Conservation (phyloP, 1,140 invertebrate genomes). For the Panonychus citri region DNA sequence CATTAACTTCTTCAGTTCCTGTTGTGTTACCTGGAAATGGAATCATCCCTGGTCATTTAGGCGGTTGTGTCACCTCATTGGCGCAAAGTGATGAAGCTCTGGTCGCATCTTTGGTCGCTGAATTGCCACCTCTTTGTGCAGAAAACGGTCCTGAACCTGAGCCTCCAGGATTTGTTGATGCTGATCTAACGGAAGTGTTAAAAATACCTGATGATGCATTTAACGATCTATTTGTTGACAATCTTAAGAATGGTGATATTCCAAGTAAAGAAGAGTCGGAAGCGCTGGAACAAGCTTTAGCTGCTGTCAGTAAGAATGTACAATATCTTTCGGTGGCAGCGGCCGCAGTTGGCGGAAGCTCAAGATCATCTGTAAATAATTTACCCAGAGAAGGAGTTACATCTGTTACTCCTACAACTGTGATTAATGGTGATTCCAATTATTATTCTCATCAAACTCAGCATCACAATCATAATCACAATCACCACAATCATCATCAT, state of each 20-base stretch:
- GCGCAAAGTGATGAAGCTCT: constrained; percentile 3
- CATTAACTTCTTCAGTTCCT: not conserved
- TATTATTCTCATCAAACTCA: not conserved
- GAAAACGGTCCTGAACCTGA: not conserved
- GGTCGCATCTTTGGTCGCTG: constrained; percentile 4
- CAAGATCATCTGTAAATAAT: not conserved
- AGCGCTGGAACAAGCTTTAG: constrained; percentile 53
- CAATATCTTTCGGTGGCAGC: constrained; percentile 4
- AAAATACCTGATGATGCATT: constrained; percentile 62
- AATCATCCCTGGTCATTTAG: not conserved
- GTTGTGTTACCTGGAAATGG: not conserved
- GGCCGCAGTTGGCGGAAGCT: not conserved
- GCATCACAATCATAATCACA: no score
- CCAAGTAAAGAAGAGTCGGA: constrained; percentile 52
- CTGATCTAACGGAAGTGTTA: constrained; percentile 58
- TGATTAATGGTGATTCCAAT: constrained; percentile 1
- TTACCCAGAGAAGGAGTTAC: not conserved
- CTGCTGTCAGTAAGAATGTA: constrained; percentile 33
- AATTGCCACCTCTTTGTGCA: not conserved
- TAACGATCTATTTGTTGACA: constrained; percentile 60
- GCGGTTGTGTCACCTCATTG: not conserved
- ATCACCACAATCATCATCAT: not conserved
- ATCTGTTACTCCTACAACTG: not conserved
- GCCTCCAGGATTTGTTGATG: not conserved
- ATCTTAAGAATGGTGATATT: constrained; percentile 22